Evolutionary conservation across 2,797 vertebrate genomes (phyloP).

Genomic region (Sus cebifrons): DNA sequence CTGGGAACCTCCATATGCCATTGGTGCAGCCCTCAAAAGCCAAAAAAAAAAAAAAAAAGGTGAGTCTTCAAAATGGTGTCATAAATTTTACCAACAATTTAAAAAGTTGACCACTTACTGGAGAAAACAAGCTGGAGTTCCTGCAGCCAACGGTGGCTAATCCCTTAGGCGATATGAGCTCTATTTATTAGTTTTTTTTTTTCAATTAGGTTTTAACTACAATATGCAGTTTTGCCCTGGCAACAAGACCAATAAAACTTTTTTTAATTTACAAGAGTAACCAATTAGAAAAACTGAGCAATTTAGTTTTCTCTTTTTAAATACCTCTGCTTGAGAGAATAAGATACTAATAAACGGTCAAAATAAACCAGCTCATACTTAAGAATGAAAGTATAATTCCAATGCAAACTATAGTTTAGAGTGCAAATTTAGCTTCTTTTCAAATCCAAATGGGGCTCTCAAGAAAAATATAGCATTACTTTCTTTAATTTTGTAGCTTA

Average conservation of each 20-base stretch:
- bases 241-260: not conserved
- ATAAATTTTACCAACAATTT: not conserved
- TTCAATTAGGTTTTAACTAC: not conserved
- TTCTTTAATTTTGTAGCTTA: not conserved
- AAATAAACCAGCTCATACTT: not conserved
- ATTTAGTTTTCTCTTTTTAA: conserved; percentile 61
- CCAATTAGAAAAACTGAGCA: conserved; percentile 67
- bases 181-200: not conserved
- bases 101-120: not conserved
- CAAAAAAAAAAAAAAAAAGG: too few relatives aligned
- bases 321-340: conserved; percentile 39
- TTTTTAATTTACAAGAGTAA: conserved; percentile 6
- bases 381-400: not conserved
- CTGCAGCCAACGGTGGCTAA: not conserved
- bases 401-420: not conserved
- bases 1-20: too few relatives aligned
- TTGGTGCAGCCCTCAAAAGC: too few relatives aligned
- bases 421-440: not conserved
- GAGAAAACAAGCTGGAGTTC: not conserved
- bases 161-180: not conserved
- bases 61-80: not conserved
- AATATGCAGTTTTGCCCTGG: not conserved
- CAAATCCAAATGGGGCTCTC: conserved; percentile 1
- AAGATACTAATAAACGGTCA: not conserved
- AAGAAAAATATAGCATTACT: conserved; percentile 24